Percentiles rank a stretch among this genome's conserved stretches.
These are phyloP conservation scores for Epinephelus awoara DNA, from an alignment of 2,797 vertebrate genomes.

Conservation along the genomic window DNA sequence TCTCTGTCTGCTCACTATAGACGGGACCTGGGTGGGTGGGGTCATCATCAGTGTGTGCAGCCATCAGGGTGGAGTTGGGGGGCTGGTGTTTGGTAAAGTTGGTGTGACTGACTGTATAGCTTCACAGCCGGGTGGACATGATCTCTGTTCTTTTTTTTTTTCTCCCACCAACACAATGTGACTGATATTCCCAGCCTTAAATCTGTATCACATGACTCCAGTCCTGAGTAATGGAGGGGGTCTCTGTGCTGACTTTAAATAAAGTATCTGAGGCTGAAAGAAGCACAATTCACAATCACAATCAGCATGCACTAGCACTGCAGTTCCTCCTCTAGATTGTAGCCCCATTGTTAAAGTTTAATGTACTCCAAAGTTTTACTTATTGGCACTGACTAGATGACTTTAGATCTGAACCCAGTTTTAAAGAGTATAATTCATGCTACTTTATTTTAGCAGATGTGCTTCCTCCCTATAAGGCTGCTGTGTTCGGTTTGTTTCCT, in stretches of 20 bases:
- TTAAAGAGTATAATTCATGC: slow-evolving; percentile 19
- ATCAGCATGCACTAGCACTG: neutral
- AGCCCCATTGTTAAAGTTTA: neutral
- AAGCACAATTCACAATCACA: slow-evolving; percentile 4
- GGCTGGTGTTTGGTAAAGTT: slow-evolving; percentile 47
- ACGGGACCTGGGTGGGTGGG: slow-evolving; percentile 64
- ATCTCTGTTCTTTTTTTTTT: slow-evolving; percentile 40
- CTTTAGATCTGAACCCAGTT: neutral
- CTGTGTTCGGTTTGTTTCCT: slow-evolving; percentile 5
- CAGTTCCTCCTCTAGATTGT: neutral
- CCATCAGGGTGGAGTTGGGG: slow-evolving; percentile 48
- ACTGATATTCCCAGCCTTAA: slow-evolving; percentile 60
- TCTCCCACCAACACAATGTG: slow-evolving; percentile 28
- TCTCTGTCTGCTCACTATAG: slow-evolving; percentile 82
- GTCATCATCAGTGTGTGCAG: slow-evolving; percentile 65
- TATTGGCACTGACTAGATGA: neutral
- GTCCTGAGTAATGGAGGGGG: slow-evolving; percentile 29
- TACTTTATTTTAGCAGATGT: neutral
- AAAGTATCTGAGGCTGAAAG: slow-evolving; percentile 29
- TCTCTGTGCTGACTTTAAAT: slow-evolving; percentile 40
- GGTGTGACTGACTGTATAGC: slow-evolving; percentile 56
- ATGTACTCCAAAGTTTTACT: slow-evolving; percentile 11
- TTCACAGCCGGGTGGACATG: slow-evolving; percentile 47
- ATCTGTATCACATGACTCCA: slow-evolving; percentile 74
- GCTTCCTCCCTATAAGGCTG: neutral